Evolutionary conservation across 2,888 invertebrate genomes (phyloP).

Genomic region (Tenthredo livida): DNA sequence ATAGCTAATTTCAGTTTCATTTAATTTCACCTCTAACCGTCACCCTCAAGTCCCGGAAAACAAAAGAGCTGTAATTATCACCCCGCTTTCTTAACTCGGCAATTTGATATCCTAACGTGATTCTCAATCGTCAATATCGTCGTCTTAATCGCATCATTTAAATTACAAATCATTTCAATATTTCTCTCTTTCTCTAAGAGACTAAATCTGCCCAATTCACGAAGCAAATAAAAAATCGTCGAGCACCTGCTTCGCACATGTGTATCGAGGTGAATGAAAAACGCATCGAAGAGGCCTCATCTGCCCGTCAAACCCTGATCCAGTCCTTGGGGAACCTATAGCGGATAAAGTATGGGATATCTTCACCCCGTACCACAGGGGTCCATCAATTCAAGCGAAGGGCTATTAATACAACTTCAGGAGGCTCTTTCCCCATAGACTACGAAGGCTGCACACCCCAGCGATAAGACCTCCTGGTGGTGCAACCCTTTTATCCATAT

Average conservation of each 20-base stretch:
- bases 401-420: conserved; percentile 74
- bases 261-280: conserved; percentile 24
- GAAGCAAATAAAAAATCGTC: neutral
- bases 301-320: conserved; percentile 71
- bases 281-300: conserved; percentile 64
- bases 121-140: neutral
- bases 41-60: neutral
- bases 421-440: conserved; percentile 56
- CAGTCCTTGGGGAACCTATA: conserved; percentile 64
- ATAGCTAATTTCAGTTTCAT: neutral
- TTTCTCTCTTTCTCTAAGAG: neutral
- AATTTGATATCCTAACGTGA: neutral
- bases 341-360: conserved; percentile 71
- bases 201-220: neutral
- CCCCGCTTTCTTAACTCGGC: neutral
- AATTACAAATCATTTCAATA: neutral
- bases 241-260: neutral
- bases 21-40: conserved; percentile 14
- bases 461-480: conserved; percentile 44
- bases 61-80: conserved; percentile 26
- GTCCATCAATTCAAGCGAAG: conserved; percentile 74
- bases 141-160: neutral
- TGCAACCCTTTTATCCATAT: conserved; percentile 51
- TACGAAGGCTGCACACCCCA: conserved; percentile 19
- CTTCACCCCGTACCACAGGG: conserved; percentile 60